Evolutionary conservation across 2,888 invertebrate genomes (phyloP).

Genomic region (Notodonta dromedarius): DNA sequence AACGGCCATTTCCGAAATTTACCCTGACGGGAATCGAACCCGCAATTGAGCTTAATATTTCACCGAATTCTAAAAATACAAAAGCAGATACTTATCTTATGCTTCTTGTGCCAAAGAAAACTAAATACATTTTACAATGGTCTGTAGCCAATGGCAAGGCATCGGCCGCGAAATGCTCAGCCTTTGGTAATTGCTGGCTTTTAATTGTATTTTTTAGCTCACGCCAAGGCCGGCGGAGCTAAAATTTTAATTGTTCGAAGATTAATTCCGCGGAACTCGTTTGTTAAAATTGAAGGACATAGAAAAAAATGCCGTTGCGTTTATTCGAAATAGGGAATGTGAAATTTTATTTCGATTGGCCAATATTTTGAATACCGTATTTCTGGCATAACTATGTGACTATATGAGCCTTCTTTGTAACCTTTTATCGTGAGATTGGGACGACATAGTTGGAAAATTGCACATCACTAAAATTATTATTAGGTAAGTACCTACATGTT

Average conservation of each 20-base stretch:
- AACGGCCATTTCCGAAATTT: no score
- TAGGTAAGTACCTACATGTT: constrained; percentile 10
- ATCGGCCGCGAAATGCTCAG: constrained; percentile 23
- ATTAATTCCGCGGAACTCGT: constrained; percentile 38
- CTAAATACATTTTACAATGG: background rate
- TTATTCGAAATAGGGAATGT: constrained; percentile 21
- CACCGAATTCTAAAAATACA: background rate
- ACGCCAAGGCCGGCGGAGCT: constrained; percentile 44
- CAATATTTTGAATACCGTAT: background rate
- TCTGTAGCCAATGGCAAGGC: background rate
- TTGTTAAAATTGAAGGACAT: constrained; percentile 33
- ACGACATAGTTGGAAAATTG: no score
- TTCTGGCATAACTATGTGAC: background rate
- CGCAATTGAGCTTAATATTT: no score
- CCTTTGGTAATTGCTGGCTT: constrained; percentile 43
- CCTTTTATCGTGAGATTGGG: no score
- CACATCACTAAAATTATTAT: no score
- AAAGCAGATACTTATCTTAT: background rate
- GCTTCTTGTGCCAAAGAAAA: background rate
- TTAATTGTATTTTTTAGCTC: constrained; percentile 29
- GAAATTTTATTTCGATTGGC: constrained; percentile 5
- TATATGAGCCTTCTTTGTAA: no score
- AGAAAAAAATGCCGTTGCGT: constrained; percentile 31
- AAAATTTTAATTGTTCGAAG: constrained; percentile 46
- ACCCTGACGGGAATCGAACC: no score